phyloP scores from a whole-genome alignment of 2,113 vertebrate genomes.

The Bambusicola thoracicus region DNA sequence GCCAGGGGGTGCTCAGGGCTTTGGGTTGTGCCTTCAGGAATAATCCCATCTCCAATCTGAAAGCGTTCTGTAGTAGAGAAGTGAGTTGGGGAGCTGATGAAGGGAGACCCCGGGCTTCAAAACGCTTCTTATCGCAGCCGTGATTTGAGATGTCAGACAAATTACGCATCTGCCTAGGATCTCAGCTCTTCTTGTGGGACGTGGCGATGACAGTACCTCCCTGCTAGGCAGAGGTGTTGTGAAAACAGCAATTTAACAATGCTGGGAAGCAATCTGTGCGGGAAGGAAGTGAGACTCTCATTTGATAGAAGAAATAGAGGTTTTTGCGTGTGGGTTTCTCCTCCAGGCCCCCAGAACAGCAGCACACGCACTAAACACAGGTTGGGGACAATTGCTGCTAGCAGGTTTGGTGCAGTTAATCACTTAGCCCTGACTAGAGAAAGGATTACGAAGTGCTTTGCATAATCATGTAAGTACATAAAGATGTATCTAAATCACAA shows the following conservation, averaged over 20 bases:
- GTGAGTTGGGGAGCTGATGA: not conserved
- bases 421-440: fast-evolving
- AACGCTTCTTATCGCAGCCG: fast-evolving
- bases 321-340: not conserved
- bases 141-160: not conserved
- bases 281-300: not conserved
- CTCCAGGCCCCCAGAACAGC: not conserved
- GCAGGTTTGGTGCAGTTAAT: not conserved
- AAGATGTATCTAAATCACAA: not conserved
- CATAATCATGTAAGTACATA: not conserved
- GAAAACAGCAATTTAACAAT: not conserved
- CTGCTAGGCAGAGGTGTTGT: not conserved
- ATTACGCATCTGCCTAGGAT: not conserved
- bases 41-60: fast-evolving
- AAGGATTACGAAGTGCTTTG: not conserved
- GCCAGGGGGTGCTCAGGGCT: not conserved
- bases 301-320: not conserved
- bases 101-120: not conserved
- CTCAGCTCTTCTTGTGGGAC: not conserved
- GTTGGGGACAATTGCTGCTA: fast-evolving
- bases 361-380: not conserved
- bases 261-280: not conserved
- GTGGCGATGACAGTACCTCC: not conserved
- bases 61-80: not conserved
- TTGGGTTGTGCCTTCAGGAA: not conserved